Conservation (phyloP, 2,797 vertebrate genomes). For the Mastacembelus armatus region DNA sequence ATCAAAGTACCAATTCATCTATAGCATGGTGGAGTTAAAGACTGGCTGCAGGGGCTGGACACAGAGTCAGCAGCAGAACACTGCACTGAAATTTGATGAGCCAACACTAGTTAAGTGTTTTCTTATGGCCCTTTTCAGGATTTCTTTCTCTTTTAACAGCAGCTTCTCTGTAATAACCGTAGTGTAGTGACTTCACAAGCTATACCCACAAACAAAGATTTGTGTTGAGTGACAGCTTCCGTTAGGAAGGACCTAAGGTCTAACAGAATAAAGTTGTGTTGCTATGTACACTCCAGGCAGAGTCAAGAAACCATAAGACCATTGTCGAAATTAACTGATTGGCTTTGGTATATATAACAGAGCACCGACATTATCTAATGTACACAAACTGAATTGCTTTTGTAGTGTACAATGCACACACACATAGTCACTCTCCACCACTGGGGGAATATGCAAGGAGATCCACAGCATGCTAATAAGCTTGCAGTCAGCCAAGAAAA, state of each 20-base stretch:
- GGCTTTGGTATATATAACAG: slow-evolving; percentile 40
- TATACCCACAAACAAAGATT: slow-evolving; percentile 28
- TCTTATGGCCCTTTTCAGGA: slow-evolving; percentile 30
- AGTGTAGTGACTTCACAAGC: neutral
- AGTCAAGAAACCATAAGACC: slow-evolving; percentile 28
- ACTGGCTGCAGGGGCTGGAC: slow-evolving; percentile 39
- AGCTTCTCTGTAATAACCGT: slow-evolving; percentile 20
- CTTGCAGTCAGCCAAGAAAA: slow-evolving; percentile 58
- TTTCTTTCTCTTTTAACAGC: slow-evolving; percentile 12
- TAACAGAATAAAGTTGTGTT: slow-evolving; percentile 19
- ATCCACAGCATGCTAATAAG: slow-evolving; percentile 64
- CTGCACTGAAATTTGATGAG: slow-evolving; percentile 47
- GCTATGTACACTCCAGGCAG: slow-evolving; percentile 10
- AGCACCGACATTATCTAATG: slow-evolving; percentile 34
- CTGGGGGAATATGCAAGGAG: slow-evolving; percentile 36
- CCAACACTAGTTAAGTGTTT: slow-evolving; percentile 47
- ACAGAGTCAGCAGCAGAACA: slow-evolving; percentile 43
- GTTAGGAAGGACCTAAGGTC: slow-evolving; percentile 17
- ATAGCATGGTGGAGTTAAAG: slow-evolving; percentile 36
- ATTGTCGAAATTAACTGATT: slow-evolving; percentile 38
- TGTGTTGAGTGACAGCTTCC: slow-evolving; percentile 24
- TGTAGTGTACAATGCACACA: slow-evolving; percentile 12
- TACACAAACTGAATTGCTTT: slow-evolving; percentile 48
- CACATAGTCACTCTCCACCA: slow-evolving; percentile 25
- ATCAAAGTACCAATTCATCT: slow-evolving; percentile 54